Conservation (phyloP, 2,113 vertebrate genomes). For the Carlito syrichta region DNA sequence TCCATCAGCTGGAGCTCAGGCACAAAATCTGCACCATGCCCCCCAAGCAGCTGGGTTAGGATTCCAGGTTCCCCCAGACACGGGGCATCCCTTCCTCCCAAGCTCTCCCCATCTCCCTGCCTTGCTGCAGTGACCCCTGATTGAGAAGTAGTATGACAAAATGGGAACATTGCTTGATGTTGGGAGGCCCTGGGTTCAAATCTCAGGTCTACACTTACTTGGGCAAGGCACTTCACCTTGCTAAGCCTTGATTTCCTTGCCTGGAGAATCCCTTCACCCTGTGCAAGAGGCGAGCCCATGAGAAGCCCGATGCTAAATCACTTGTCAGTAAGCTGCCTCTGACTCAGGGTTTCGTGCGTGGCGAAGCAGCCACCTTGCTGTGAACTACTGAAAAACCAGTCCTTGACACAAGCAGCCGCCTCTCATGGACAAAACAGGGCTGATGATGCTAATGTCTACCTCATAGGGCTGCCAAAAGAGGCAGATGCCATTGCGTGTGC, state of each 20-base stretch:
- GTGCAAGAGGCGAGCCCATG: background rate
- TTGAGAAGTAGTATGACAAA: background rate
- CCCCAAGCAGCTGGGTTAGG: background rate
- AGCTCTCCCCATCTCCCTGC: background rate
- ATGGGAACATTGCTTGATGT: fast-evolving
- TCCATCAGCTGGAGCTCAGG: background rate
- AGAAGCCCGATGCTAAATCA: background rate
- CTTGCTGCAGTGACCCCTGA: background rate
- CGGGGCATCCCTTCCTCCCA: background rate
- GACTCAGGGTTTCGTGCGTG: slow-evolving; percentile 36
- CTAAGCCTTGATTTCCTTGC: background rate
- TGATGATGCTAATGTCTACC: background rate
- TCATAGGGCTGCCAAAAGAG: background rate
- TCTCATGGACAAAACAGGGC: slow-evolving; percentile 15
- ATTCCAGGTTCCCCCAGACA: background rate
- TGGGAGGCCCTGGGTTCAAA: slow-evolving; percentile 12
- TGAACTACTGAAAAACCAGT: slow-evolving; percentile 52
- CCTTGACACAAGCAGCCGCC: slow-evolving; percentile 35
- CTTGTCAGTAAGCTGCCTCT: slow-evolving; percentile 52
- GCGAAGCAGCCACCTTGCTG: slow-evolving; percentile 34
- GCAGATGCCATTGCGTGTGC: background rate
- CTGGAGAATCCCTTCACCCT: slow-evolving; percentile 47
- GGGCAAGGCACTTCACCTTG: slow-evolving; percentile 44
- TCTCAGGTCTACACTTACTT: background rate
- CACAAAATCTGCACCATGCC: background rate